phyloP scores from a whole-genome alignment of 1,140 invertebrate species.

The Caerostris extrusa region DNA sequence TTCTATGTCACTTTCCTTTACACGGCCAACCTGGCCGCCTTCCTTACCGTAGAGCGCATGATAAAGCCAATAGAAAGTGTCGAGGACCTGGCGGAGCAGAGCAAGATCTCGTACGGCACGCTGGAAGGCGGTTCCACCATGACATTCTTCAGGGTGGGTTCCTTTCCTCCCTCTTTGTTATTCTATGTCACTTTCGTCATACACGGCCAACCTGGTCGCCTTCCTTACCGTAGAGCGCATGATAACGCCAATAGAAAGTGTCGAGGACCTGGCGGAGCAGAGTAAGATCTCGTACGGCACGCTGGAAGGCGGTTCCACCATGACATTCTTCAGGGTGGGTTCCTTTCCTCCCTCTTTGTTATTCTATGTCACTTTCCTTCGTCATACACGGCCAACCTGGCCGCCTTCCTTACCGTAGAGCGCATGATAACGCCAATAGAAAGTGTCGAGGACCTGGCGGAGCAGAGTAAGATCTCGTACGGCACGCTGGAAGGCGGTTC shows the following conservation, averaged over 20 bases:
- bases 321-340: too few relatives aligned
- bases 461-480: slow-evolving; percentile 96
- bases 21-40: slow-evolving; percentile 98
- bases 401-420: slow-evolving; percentile 98
- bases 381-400: slow-evolving; percentile 98
- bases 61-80: slow-evolving; percentile 98
- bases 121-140: too few relatives aligned
- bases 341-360: too few relatives aligned
- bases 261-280: too few relatives aligned
- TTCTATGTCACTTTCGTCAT: slow-evolving; percentile 86
- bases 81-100: too few relatives aligned
- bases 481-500: slow-evolving; percentile 95
- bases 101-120: too few relatives aligned
- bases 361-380: slow-evolving; percentile 82
- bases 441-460: slow-evolving; percentile 96
- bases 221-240: slow-evolving; percentile 98
- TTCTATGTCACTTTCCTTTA: too few relatives aligned
- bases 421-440: slow-evolving; percentile 98
- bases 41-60: slow-evolving; percentile 97
- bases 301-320: too few relatives aligned
- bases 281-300: too few relatives aligned
- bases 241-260: slow-evolving; percentile 98
- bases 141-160: too few relatives aligned
- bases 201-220: slow-evolving; percentile 98
- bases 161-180: too few relatives aligned